Conservation (phyloP, 2,797 vertebrate genomes). For the Tokudaia muenninki region DNA sequence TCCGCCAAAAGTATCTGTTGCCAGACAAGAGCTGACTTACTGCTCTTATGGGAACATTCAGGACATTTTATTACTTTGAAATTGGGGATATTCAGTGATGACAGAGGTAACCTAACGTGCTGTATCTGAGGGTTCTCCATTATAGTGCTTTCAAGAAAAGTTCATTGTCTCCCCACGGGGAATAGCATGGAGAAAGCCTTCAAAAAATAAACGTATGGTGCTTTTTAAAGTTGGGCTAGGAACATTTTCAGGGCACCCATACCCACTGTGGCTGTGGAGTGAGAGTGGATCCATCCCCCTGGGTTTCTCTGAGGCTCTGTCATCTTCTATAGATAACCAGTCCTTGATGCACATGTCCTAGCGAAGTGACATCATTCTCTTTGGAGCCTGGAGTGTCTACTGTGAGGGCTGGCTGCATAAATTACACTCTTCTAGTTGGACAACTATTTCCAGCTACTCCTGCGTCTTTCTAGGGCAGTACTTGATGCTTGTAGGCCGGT, state of each 20-base stretch:
- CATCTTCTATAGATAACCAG: neutral
- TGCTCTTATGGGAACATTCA: neutral
- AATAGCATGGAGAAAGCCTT: neutral
- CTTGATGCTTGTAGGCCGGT: slow-evolving; percentile 10
- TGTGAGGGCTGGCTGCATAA: neutral
- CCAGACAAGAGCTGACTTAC: neutral
- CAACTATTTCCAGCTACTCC: neutral
- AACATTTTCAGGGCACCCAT: neutral
- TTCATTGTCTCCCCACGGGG: neutral
- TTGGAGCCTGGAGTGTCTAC: neutral
- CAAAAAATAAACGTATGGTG: neutral
- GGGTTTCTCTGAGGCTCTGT: neutral
- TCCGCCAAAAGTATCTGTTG: neutral
- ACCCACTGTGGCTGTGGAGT: neutral
- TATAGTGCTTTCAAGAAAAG: neutral
- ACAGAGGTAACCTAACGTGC: neutral
- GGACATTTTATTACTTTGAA: slow-evolving; percentile 42
- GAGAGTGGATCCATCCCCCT: neutral
- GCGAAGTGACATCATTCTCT: neutral
- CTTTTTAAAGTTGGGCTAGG: neutral
- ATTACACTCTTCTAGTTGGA: neutral
- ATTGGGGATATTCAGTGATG: neutral
- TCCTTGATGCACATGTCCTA: accelerated
- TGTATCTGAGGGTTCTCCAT: neutral
- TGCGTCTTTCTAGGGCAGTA: slow-evolving; percentile 30